These are phyloP conservation scores for Naja naja DNA, from an alignment of 2,113 vertebrate species.

Conservation along the genomic window DNA sequence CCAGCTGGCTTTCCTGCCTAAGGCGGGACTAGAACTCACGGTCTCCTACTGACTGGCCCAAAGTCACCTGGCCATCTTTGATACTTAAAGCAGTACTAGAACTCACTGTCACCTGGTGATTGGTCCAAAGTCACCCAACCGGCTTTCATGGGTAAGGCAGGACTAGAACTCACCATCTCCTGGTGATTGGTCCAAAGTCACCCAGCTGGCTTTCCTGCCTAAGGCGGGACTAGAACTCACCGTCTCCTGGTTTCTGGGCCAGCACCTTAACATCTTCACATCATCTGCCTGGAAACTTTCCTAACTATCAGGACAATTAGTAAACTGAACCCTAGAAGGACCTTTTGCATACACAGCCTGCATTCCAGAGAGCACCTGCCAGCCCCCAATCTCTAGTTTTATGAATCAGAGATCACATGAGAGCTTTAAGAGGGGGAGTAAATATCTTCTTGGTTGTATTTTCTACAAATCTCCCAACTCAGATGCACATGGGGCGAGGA, in stretches of 20 bases:
- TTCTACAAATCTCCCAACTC: neutral
- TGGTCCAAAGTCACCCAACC: no score
- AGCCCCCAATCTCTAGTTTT: neutral
- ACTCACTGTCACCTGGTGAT: no score
- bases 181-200: no score
- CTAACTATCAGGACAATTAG: neutral
- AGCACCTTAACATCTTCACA: neutral
- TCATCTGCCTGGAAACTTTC: neutral
- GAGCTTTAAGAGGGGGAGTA: neutral
- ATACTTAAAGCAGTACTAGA: accelerated
- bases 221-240: no score
- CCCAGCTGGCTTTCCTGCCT: accelerated
- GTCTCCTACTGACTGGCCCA: no score
- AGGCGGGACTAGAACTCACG: no score
- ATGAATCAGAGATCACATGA: neutral
- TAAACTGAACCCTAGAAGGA: neutral
- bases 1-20: accelerated
- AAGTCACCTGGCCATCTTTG: no score
- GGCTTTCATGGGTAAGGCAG: no score
- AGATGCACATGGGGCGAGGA: neutral
- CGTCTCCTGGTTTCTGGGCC: neutral
- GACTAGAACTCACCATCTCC: no score
- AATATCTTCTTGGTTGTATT: neutral
- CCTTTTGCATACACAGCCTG: neutral
- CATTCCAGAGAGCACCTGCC: neutral